Conservation (phyloP, 2,113 vertebrate genomes). For the Alligator sinensis region DNA sequence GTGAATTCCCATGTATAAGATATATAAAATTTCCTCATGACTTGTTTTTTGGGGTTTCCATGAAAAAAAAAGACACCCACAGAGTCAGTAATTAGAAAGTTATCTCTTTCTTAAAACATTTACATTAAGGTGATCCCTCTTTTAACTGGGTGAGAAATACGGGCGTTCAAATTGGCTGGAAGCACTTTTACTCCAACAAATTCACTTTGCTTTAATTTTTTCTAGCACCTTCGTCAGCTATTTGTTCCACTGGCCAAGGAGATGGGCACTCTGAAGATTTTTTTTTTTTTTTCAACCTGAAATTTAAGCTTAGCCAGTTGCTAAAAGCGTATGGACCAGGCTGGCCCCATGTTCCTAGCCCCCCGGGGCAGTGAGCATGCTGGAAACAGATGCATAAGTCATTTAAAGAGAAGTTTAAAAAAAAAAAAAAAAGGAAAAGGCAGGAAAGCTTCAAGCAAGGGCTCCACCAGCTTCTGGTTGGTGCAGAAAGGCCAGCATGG, state of each 20-base stretch:
- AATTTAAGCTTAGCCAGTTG: not conserved
- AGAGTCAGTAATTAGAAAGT: too few relatives aligned
- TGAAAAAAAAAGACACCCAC: not conserved
- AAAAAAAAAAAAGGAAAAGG: not conserved
- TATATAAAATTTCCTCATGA: not conserved
- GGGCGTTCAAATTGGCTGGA: rapidly evolving
- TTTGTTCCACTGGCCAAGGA: rapidly evolving
- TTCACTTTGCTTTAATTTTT: rapidly evolving
- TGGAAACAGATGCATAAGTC: not conserved
- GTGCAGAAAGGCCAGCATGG: not conserved
- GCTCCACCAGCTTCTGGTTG: not conserved
- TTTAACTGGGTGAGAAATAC: not conserved
- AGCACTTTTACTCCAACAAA: not conserved
- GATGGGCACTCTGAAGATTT: not conserved
- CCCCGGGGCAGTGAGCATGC: not conserved
- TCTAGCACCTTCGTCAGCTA: rapidly evolving
- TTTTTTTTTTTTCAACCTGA: not conserved
- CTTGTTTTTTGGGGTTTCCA: not conserved
- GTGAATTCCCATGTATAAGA: not conserved
- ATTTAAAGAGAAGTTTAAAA: not conserved
- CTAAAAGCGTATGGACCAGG: not conserved
- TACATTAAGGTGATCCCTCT: not conserved
- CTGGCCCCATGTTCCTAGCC: not conserved
- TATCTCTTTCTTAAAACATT: not conserved
- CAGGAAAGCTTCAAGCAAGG: too few relatives aligned